Base-by-base conservation (phyloP, 2,888 invertebrate species). In the Clitarchus hookeri region DNA sequence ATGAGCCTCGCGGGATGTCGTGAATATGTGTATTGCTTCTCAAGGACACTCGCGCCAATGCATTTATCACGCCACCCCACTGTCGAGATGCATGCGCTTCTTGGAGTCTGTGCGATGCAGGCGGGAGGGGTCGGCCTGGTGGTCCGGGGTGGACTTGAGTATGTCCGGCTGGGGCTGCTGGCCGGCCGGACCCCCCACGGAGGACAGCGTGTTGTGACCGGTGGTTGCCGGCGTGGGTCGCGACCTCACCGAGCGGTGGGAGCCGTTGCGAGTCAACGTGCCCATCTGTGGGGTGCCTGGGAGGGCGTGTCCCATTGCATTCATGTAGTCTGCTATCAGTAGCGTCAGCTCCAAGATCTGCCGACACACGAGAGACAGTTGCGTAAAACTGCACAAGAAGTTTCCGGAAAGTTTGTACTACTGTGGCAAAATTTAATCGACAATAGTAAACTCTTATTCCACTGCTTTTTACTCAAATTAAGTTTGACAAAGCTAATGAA, bases 261-360 rank as follows among this genome's bases (percentile, higher is more conserved):
- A 95, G 80, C 95, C 95, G 90, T 94, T 94, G 16, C 96, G 92
- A 0, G 96, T 96, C 13, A 97, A 92, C 0, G 96, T 96, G 90
- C 95, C 96, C 94, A 96, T 94, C 89, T 95, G 95, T 0, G 97
- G 97, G 0, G 97, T 96, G 11, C 95, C 96, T 0, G 96, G 94
- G 87, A 94, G 92, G 80, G 95, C 94, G 86, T 95, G 95, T 0
- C 95, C 95, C 89, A 97, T 91, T 0, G 97, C 96, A 92, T 98
- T 98, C 95, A 98, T 98, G 91, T 98, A 98, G 92, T 98, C 98
- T 44, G 98, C 98, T 90, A 98, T 97, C 44, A 98, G 93, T 88
- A 98, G 93, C 0, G 98, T 98, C 87, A 98, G 94, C 93, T 98
- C 98, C 86, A 96, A 94, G 92, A 98, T 98, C 96, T 96, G 92